Conservation (phyloP, 2,888 invertebrate genomes). For the Ophraella communa region DNA sequence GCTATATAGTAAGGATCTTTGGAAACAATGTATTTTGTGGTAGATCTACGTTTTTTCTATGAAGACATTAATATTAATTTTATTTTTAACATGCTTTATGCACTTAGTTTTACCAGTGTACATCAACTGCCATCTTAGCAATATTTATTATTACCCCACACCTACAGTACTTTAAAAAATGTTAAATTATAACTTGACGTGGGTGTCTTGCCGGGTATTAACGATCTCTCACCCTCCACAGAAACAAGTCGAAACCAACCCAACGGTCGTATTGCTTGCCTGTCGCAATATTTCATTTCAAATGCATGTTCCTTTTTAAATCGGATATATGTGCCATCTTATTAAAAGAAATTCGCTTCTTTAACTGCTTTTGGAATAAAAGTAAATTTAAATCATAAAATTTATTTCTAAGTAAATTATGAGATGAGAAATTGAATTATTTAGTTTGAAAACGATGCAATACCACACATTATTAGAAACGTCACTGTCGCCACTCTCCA, state of each 20-base stretch:
- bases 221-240: neutral
- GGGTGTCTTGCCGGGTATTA: neutral
- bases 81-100: neutral
- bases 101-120: slow-evolving; percentile 6
- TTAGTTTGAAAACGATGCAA: too few species aligned
- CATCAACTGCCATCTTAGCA: slow-evolving; percentile 1
- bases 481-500: too few species aligned
- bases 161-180: slow-evolving; percentile 10
- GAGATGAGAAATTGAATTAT: too few species aligned
- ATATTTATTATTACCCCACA: slow-evolving; percentile 9
- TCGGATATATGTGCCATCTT: too few species aligned
- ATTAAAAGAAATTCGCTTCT: neutral
- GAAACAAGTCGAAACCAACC: slow-evolving; percentile 5
- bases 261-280: slow-evolving; percentile 8
- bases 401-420: neutral
- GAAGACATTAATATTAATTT: too few species aligned
- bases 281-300: slow-evolving; percentile 1
- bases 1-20: too few species aligned
- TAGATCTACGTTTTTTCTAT: too few species aligned
- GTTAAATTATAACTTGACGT: slow-evolving; percentile 12
- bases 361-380: neutral
- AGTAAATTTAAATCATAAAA: neutral
- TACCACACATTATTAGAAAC: too few species aligned
- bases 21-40: too few species aligned
- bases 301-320: neutral